Conservation (phyloP, 64 coral and sea anemone genomes). For the Dendrophyllia cribrosa region DNA sequence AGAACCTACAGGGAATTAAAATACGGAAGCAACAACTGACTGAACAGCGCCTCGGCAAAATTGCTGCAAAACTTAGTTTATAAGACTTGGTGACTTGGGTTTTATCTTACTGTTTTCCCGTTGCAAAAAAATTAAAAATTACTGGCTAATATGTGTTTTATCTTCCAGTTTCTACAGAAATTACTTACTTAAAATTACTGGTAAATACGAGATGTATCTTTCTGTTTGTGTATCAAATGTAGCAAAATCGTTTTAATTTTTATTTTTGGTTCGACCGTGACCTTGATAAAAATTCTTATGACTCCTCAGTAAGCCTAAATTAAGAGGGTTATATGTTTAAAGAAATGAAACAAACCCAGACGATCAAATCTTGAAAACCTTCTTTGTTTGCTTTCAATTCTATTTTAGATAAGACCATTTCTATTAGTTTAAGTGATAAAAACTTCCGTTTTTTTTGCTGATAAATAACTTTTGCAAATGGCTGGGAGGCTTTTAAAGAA, state of each 20-base stretch:
- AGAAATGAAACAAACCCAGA: background rate
- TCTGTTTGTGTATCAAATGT: background rate
- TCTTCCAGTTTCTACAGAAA: too few relatives aligned
- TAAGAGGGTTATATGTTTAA: background rate
- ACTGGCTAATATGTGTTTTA: too few relatives aligned
- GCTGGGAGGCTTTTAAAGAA: background rate
- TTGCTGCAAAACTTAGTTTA: too few relatives aligned
- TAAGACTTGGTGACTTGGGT: too few relatives aligned
- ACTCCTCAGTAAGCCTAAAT: background rate
- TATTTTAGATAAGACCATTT: background rate
- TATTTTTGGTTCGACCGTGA: background rate
- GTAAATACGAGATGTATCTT: background rate
- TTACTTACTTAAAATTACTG: too few relatives aligned
- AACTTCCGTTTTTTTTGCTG: background rate
- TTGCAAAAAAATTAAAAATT: too few relatives aligned
- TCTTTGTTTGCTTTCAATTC: slow-evolving; percentile 7
- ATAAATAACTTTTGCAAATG: background rate
- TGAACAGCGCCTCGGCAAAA: too few relatives aligned
- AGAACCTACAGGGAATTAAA: too few relatives aligned
- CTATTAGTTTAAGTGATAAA: background rate
- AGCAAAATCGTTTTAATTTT: too few relatives aligned
- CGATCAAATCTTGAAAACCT: background rate
- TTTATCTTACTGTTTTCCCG: too few relatives aligned
- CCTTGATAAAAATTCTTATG: background rate
- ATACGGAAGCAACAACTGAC: too few relatives aligned